Conservation (phyloP, 2,888 invertebrate genomes). For the Entomobrya proxima region DNA sequence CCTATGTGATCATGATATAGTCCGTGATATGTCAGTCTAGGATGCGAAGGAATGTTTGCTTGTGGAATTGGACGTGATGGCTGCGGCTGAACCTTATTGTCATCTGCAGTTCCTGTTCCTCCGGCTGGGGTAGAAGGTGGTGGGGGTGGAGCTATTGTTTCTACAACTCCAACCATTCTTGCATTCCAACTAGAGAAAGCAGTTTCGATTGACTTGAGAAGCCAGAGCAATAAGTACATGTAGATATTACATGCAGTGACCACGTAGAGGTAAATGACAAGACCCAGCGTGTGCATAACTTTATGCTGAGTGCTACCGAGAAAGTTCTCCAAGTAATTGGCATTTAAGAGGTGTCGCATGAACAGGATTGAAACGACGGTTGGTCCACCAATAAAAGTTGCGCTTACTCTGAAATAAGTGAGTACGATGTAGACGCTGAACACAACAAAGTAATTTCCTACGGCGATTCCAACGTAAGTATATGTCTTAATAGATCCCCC, state of each 20-base stretch:
- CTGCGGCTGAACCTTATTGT: not conserved
- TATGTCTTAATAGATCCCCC: not conserved
- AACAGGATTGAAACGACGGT: slow-evolving; percentile 20
- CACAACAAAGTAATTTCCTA: not conserved
- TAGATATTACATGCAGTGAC: not conserved
- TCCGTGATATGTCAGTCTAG: not conserved
- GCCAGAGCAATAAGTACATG: slow-evolving; percentile 52
- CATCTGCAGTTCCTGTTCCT: not conserved
- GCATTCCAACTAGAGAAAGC: slow-evolving; percentile 15
- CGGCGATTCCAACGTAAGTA: slow-evolving; percentile 5
- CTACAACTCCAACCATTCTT: slow-evolving; percentile 26
- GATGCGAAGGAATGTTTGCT: not conserved
- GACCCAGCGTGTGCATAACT: not conserved
- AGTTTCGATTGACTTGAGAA: slow-evolving; percentile 32
- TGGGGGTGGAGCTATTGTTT: not conserved
- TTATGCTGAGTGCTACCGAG: not conserved
- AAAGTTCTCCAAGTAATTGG: slow-evolving; percentile 28
- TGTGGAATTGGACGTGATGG: too few species aligned
- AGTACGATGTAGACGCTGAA: not conserved
- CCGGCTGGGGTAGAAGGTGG: not conserved
- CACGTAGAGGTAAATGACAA: slow-evolving; percentile 12
- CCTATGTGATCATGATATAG: slow-evolving; percentile 42
- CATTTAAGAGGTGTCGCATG: not conserved
- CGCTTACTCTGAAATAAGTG: not conserved
- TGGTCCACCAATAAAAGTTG: slow-evolving; percentile 40